These are phyloP conservation scores for Chrysomela aeneicollis DNA, from an alignment of 2,888 invertebrate species.

Conservation along the genomic window DNA sequence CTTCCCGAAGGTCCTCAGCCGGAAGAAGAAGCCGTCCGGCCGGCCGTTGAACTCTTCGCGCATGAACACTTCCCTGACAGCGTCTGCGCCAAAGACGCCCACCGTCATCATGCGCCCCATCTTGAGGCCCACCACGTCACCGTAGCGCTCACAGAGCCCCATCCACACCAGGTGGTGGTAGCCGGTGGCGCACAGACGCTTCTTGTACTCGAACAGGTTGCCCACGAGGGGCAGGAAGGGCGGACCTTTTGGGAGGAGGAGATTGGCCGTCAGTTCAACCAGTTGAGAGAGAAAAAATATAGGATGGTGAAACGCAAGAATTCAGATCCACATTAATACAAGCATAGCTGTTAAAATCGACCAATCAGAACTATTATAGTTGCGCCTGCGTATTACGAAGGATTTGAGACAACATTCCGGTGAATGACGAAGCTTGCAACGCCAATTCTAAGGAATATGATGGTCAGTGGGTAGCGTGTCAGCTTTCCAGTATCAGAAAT, in stretches of 20 bases:
- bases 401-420: too few relatives aligned
- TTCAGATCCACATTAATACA: too few relatives aligned
- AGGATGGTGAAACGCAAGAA: too few relatives aligned
- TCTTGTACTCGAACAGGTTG: slow-evolving; percentile 59
- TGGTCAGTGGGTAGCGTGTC: too few relatives aligned
- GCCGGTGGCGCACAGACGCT: slow-evolving; percentile 55
- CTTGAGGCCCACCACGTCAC: slow-evolving; percentile 72
- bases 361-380: too few relatives aligned
- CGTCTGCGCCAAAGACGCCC: slow-evolving; percentile 68
- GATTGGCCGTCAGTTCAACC: not conserved
- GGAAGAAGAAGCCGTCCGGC: slow-evolving; percentile 75
- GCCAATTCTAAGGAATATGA: too few relatives aligned
- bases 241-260: slow-evolving; percentile 62
- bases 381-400: too few relatives aligned
- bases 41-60: slow-evolving; percentile 74
- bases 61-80: slow-evolving; percentile 69
- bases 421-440: too few relatives aligned
- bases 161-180: slow-evolving; percentile 70
- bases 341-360: too few relatives aligned
- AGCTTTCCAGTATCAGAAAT: too few relatives aligned
- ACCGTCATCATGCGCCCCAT: slow-evolving; percentile 70
- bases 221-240: slow-evolving; percentile 66
- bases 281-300: too few relatives aligned
- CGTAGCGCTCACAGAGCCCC: slow-evolving; percentile 67
- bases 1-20: slow-evolving; percentile 72